Evolutionary conservation across 2,888 invertebrate species (phyloP), one percentile per base, ranked within the genome.

Genomic region (Parnassius orleans): DNA sequence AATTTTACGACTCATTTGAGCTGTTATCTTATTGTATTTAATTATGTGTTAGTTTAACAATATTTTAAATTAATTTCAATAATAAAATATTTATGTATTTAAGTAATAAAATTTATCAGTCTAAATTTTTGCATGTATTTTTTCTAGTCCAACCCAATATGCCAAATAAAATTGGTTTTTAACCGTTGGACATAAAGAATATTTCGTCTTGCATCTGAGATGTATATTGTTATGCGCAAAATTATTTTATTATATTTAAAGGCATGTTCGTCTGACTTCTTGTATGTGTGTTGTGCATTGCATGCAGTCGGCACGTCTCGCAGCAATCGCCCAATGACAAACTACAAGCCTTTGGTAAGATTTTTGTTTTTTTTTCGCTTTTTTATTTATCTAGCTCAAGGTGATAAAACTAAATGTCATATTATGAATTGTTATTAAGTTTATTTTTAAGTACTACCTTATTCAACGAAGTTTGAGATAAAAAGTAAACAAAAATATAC

Each of bases 291-390:
- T 83, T 81, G 72, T 77, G 81, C 81, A 75, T 83, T 87, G 89
- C 89, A 86, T 83, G 86, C 85, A 88, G 87, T 80, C 80, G 79
- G 77, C 83, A 77, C 81, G 72, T 67, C 79, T 68, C 79, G 72
- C 65, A 74, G 73, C 67, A 73, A 68, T 57, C 78, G 73, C 74
- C 84, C 79, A 83, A 89, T 90, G 90, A 86, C 83, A 73, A 82
- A 75, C 83, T 90, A 90, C 88, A 87, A 86, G 77, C 89, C 89
- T 68, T 80, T 90, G 89, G 89, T 88, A 85, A 83, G 83, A 76
- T 76, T 74, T 63, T 71, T 52, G 42, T 2, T 56, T 71, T 61
- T 44, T 15, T 63, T 62, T 55, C 33, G 48, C 53, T 59, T 52
- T 47, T n/a, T 24, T 10, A n/a, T 43, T 56, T 44, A 2, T 42